Percentiles rank a stretch among this genome's conserved stretches.
Conservation (phyloP, 2,113 vertebrate species). For the Syngnathoides biaculeatus region DNA sequence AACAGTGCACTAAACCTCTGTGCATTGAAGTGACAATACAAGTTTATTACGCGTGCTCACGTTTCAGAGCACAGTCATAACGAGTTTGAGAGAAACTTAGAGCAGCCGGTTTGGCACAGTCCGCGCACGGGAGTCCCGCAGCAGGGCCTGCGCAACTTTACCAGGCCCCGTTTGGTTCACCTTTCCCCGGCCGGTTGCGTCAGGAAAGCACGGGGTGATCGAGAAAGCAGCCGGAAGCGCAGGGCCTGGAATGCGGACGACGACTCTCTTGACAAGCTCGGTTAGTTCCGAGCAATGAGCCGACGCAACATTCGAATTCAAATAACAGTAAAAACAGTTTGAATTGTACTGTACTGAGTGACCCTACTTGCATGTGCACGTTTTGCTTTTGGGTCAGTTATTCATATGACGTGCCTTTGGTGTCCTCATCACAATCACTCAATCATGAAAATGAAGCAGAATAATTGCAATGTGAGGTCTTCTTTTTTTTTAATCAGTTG, state of each 20-base stretch:
- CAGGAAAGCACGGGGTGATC: conserved; percentile 69
- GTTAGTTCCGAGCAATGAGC: conserved; percentile 1
- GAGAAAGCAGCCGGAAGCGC: conserved; percentile 24
- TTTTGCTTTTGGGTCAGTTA: background rate
- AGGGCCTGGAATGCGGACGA: conserved; percentile 47
- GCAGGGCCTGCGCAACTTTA: conserved; percentile 26
- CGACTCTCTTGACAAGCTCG: conserved; percentile 12
- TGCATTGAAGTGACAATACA: background rate
- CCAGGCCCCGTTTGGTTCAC: conserved; percentile 38
- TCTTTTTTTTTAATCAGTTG: background rate
- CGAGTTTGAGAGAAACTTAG: background rate
- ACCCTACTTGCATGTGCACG: background rate
- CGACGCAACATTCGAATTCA: too few species aligned
- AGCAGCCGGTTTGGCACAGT: too few species aligned
- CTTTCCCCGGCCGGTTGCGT: conserved; percentile 46
- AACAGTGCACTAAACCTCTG: background rate
- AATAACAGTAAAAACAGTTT: too few species aligned
- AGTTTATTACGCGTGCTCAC: background rate
- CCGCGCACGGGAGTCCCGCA: too few species aligned
- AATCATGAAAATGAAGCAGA: background rate
- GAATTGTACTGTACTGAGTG: background rate
- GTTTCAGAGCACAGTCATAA: background rate
- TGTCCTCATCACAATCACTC: background rate
- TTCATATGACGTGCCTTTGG: background rate
- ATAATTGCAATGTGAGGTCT: background rate